Evolutionary conservation across 92 coral and sea anemone species (phyloP), one percentile per base, ranked within the genome.

Genomic region (Isaurus tuberculatus): DNA sequence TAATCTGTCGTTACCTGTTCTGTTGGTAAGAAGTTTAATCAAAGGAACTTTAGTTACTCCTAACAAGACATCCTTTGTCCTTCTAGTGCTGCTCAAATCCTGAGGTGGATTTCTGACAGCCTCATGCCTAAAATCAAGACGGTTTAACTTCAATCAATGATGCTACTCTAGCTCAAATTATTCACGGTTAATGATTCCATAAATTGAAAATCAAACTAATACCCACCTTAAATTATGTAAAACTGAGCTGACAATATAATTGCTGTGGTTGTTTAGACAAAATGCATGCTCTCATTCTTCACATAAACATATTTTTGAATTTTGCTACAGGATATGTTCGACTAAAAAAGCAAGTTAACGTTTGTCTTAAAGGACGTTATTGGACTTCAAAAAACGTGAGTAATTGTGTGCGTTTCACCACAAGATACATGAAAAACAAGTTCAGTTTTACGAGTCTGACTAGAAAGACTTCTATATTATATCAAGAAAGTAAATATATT

Each of bases 121-220:
- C 33, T 96, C 97, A 73, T 96, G 99, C 98, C 98, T 94, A 66
- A 33, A 70, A 72, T n/a, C n/a, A n/a, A n/a, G n/a, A n/a, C n/a
- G n/a, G n/a, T n/a, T n/a, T n/a, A n/a, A n/a, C n/a, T n/a, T 10
- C 58, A 32, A 6, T 53, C 20, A 30, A 25, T 63, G 4, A 40
- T 40, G 43, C 0, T 40, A 13, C 11, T 40, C 46, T 6, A 40
- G 23, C 25, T 55, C 0, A n/a, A 55, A 55, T 55, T 10, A 55
- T 0, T 55, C 3, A 55, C 23, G n/a, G 63, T 8, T 55, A 17
- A 55, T n/a, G 9, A 20, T 53, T 53, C 63, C 63, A 53, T 17
- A 53, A 53, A 17, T 8, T n/a, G 23, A 53, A 53, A 40, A 40
- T 40, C 11, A 40, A 40, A 40, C 46, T 40, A 2, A 40, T 40